A percentile compares a stretch with the other conserved stretches of the same genome.
Conservation (phyloP, 2,797 vertebrate species). For the Stomatorhinus walkeri region DNA sequence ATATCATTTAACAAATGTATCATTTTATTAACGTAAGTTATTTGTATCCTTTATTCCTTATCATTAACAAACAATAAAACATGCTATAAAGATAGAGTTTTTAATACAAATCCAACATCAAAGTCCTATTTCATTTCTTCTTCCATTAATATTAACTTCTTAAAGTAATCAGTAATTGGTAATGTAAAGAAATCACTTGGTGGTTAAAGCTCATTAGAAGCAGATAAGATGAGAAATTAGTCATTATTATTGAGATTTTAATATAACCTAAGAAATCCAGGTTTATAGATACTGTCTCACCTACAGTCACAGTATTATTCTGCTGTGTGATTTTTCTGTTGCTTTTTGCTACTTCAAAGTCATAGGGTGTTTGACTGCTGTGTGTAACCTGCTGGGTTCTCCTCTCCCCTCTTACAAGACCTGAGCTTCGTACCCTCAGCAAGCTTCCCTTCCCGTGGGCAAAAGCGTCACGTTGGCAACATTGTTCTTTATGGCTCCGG, state of each 20-base stretch:
- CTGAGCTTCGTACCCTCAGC: background rate
- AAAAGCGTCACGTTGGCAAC: slow-evolving; percentile 48
- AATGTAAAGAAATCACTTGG: background rate
- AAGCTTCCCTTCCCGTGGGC: background rate
- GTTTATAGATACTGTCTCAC: background rate
- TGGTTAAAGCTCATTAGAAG: background rate
- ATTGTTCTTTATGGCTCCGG: slow-evolving; percentile 54
- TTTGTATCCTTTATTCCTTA: background rate
- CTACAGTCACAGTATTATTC: background rate
- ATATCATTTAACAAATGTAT: background rate
- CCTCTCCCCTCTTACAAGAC: background rate
- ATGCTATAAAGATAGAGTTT: background rate
- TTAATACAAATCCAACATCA: background rate
- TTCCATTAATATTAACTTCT: background rate
- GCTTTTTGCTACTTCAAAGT: background rate
- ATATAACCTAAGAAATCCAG: background rate
- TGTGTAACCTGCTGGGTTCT: background rate
- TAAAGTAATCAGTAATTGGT: background rate
- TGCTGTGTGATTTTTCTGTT: background rate
- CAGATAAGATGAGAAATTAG: background rate
- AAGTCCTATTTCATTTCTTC: background rate
- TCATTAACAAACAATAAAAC: background rate
- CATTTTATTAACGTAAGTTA: background rate
- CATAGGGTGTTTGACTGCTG: background rate
- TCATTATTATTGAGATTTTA: background rate